Percentiles rank a stretch among this genome's conserved stretches.
phyloP scores from a whole-genome alignment of 2,888 invertebrate genomes.

The Stegophylla sp. region DNA sequence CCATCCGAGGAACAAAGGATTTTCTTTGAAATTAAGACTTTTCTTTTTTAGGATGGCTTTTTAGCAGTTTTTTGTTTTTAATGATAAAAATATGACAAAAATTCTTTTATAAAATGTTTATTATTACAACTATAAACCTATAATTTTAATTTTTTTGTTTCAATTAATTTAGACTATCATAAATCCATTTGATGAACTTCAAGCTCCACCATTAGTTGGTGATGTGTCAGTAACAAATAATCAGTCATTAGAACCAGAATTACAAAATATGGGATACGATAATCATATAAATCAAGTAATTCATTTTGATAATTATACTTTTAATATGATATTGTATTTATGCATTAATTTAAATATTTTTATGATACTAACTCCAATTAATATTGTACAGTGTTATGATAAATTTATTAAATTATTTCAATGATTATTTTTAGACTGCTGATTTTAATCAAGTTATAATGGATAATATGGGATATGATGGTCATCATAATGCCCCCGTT shows the following conservation, averaged over 20 bases:
- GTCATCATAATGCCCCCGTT: slow-evolving; percentile 70
- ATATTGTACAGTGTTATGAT: neutral
- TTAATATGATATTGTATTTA: neutral
- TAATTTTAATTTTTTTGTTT: neutral
- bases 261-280: slow-evolving; percentile 56
- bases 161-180: neutral
- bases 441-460: slow-evolving; percentile 65
- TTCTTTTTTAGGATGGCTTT: neutral
- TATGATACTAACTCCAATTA: neutral
- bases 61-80: neutral
- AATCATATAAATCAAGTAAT: slow-evolving; percentile 49
- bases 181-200: slow-evolving; percentile 49
- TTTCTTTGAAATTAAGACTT: too few species aligned
- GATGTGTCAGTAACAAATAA: slow-evolving; percentile 27
- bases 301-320: neutral
- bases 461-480: slow-evolving; percentile 78
- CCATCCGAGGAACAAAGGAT: too few species aligned
- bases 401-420: neutral
- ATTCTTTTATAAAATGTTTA: neutral
- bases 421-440: slow-evolving; percentile 40
- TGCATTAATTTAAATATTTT: neutral
- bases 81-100: neutral
- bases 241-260: slow-evolving; percentile 40
- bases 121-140: neutral
- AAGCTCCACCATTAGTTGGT: slow-evolving; percentile 31